Evolutionary conservation across 2,113 vertebrate species (phyloP), one percentile per base, ranked within the genome.

Genomic region (Varanus salvator): DNA sequence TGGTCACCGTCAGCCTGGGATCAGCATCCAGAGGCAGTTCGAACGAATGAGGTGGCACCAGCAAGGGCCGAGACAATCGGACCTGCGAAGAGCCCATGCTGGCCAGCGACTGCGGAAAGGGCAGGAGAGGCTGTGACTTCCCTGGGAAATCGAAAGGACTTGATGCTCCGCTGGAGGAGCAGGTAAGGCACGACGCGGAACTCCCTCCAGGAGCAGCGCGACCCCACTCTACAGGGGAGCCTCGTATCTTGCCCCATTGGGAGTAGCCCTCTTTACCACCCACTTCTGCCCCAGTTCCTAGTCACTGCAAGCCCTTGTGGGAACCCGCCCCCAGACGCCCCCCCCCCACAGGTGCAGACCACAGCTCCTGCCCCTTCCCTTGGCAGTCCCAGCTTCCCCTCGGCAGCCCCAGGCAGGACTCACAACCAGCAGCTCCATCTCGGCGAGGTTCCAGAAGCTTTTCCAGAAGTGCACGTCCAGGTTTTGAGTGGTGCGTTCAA

Each of bases 381-480:
- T 1, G 50, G 66, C 21, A 6, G n/a, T 1, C n/a, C 50, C 17
- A 4, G 23, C 2, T 4, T 14, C 50, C 29, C 9, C 2, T 14
- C 0, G 0, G 3, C 9, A 3, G 7, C 5, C 6, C 6, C n/a
- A 3, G 8, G 54, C 3, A 91, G 96, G 94, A 80, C 96, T 96
- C 92, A 99, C 98, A 50, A 98, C 98, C 8, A 99, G 93, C 90
- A 99, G 93, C 90, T 99, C 98, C 0, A 97, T 99, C 96, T 99
- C 98, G 0, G 98, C 98, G 90, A 99, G 96, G 89, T 99, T 99
- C 98, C 98, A 99, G 96, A 98, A 99, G 3, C 95, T 91, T 94
- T 99, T 99, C 98, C 98, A 99, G 94, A 99, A 99, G 89, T 98
- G 97, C 74, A 99, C 97, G 0, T 99, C 98, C 90, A 98, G 95